Percentiles rank a stretch among this genome's conserved stretches.
These are phyloP conservation scores for Conops quadrifasciatus DNA, from an alignment of 2,888 invertebrate genomes.

Conservation along the genomic window DNA sequence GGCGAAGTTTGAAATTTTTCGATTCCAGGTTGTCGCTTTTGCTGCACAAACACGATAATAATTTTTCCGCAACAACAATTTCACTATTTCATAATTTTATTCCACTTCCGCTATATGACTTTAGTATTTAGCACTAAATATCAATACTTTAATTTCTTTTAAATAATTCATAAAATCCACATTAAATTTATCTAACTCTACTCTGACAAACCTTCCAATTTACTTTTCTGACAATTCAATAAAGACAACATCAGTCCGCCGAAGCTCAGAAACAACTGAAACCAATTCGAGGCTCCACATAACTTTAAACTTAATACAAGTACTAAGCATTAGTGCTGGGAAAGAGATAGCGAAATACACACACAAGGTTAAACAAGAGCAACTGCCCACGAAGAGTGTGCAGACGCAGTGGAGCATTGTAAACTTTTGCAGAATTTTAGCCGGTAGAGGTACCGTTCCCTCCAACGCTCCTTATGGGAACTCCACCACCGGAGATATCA, in stretches of 20 bases:
- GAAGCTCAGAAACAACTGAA: conserved; percentile 52
- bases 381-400: background rate
- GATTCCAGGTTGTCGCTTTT: background rate
- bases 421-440: background rate
- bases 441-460: background rate
- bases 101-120: background rate
- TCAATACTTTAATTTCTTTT: background rate
- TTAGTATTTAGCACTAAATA: background rate
- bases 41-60: no score
- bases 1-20: conserved; percentile 6
- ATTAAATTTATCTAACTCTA: background rate
- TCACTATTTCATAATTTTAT: conserved; percentile 4
- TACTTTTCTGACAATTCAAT: background rate
- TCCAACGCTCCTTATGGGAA: no score
- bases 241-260: conserved; percentile 48
- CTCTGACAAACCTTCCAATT: background rate
- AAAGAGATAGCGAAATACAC: background rate
- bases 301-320: background rate
- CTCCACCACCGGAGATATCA: background rate
- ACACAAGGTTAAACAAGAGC: background rate
- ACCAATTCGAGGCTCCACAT: background rate
- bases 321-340: no score
- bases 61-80: background rate
- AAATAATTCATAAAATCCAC: background rate
- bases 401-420: no score